Evolutionary conservation across 2,797 vertebrate genomes (phyloP), one percentile per base, ranked within the genome.

Genomic region (Xerus rutilus): DNA sequence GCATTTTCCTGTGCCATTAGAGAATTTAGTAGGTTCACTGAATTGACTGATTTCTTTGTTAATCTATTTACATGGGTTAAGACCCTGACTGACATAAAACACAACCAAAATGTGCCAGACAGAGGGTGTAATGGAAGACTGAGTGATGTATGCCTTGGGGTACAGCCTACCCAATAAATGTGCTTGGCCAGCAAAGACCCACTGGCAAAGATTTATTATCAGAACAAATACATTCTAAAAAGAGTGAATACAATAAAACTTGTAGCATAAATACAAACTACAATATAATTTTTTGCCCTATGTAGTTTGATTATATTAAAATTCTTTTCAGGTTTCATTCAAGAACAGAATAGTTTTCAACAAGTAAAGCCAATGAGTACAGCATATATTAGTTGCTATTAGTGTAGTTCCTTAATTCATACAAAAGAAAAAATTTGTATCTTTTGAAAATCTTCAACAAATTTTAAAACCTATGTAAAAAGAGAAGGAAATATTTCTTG

Each of bases 21-120:
- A 91, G 86, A 96, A 93, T 87, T 82, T 59, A 96, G 92, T 91
- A 84, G 86, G 95, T 95, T 96, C 95, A 92, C 13, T 92, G 94
- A 94, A 93, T 84, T 89, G 86, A 96, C 91, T 69, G 83, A 95
- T 86, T 95, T 89, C 96, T 96, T 97, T 96, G 95, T 97, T 95
- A 96, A 93, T 76, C 94, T 96, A 81, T 86, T 96, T 97, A 87
- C 79, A 84, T 91, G 89, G 96, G 95, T 95, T 94, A 95, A 97
- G 89, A 91, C 93, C 76, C 89, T 79, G 83, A 86, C 39, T 72
- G 86, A 96, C 96, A 96, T 95, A 95, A 97, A 95, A 95, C 78
- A 89, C 78, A 93, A 93, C 54, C 13, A 72, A 93, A 96, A 96
- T 87, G 73, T 30, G 76, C 82, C 79, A 91, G 93, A 92, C 64